Conservation (phyloP, 2,888 invertebrate genomes). For the Habroteleia sp. region DNA sequence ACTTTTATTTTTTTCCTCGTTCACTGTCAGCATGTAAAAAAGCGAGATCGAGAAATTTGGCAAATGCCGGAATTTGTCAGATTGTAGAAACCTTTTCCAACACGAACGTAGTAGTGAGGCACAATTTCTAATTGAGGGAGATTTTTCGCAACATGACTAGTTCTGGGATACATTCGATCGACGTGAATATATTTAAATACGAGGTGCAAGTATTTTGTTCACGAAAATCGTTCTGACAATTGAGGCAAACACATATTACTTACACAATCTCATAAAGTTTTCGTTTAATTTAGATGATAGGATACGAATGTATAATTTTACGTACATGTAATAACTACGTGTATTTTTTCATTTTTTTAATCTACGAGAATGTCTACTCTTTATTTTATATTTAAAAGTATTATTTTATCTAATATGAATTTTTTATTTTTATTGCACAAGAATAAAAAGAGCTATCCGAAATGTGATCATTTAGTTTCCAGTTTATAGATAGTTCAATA, state of each 20-base stretch:
- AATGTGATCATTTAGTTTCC: too few relatives aligned
- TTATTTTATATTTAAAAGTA: too few relatives aligned
- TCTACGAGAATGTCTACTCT: too few relatives aligned
- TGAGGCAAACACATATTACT: neutral
- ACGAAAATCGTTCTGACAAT: conserved; percentile 8
- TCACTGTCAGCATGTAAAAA: conserved; percentile 17
- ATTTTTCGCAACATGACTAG: conserved; percentile 15
- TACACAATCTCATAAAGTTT: too few relatives aligned
- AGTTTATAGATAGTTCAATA: too few relatives aligned
- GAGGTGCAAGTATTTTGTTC: conserved; percentile 5
- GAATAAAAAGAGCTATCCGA: too few relatives aligned
- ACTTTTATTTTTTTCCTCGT: neutral
- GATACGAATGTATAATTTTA: neutral
- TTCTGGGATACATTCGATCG: conserved; percentile 8
- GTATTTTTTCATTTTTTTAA: too few relatives aligned
- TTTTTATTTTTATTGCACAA: too few relatives aligned
- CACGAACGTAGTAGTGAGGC: conserved; percentile 11
- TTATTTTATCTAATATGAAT: too few relatives aligned
- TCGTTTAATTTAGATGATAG: too few relatives aligned
- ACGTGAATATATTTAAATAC: conserved; percentile 24
- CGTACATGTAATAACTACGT: too few relatives aligned
- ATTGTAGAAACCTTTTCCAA: conserved; percentile 19
- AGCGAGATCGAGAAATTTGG: conserved; percentile 22
- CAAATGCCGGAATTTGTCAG: conserved; percentile 35
- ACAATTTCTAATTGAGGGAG: conserved; percentile 5